Percentiles rank a stretch among this genome's conserved stretches.
Evolutionary conservation across 2,888 invertebrate species (phyloP).

Genomic region (Caradrina clavipalpis): DNA sequence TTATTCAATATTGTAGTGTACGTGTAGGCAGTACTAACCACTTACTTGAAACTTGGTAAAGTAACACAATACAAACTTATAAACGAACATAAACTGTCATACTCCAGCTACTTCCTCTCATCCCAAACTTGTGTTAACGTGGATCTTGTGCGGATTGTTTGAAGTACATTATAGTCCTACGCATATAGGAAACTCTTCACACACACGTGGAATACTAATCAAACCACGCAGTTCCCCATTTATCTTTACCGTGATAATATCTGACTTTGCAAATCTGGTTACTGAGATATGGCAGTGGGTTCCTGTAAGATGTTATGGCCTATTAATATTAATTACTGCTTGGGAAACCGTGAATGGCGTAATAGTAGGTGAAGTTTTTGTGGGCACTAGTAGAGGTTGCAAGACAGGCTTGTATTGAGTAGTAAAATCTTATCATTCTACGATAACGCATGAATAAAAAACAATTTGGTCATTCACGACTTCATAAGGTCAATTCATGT

Average conservation of each 20-base stretch:
- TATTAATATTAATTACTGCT: slow-evolving; percentile 37
- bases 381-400: too few relatives aligned
- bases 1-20: slow-evolving; percentile 5
- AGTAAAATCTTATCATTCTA: too few relatives aligned
- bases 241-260: slow-evolving; percentile 21
- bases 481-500: too few relatives aligned
- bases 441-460: too few relatives aligned
- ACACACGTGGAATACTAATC: slow-evolving; percentile 32
- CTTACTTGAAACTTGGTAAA: slow-evolving; percentile 33
- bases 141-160: slow-evolving; percentile 43
- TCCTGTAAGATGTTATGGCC: background rate
- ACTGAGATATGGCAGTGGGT: slow-evolving; percentile 7
- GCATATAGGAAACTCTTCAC: slow-evolving; percentile 17
- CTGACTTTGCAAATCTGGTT: slow-evolving; percentile 22
- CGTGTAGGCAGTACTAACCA: slow-evolving; percentile 13
- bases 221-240: slow-evolving; percentile 9
- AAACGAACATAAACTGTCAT: slow-evolving; percentile 41
- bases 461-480: too few relatives aligned
- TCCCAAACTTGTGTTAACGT: slow-evolving; percentile 43
- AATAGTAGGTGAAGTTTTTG: too few relatives aligned
- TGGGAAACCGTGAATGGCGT: slow-evolving; percentile 2
- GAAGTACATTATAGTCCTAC: slow-evolving; percentile 18
- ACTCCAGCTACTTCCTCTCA: slow-evolving; percentile 34
- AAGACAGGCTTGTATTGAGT: too few relatives aligned
- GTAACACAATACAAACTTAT: slow-evolving; percentile 35